Evolutionary conservation across 2,888 invertebrate species (phyloP).

Genomic region (Deroplatys truncata): DNA sequence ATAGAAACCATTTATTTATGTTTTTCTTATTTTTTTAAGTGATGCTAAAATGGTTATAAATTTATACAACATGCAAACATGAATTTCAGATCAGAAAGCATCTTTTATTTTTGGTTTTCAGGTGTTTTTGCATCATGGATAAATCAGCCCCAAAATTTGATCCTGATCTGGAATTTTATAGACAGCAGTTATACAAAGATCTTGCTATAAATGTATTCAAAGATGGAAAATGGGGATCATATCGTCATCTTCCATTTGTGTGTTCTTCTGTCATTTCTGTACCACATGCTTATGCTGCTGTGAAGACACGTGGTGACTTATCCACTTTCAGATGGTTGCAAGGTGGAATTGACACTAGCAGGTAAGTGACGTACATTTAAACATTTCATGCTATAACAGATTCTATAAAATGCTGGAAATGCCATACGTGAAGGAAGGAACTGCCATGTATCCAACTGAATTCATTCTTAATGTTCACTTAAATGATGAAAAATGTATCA

Average conservation of each 20-base stretch:
- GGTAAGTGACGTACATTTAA: neutral
- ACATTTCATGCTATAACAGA: too few relatives aligned
- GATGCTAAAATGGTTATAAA: too few relatives aligned
- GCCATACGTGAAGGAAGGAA: too few relatives aligned
- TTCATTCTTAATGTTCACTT: too few relatives aligned
- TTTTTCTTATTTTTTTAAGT: too few relatives aligned
- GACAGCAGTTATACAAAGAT: slow-evolving; percentile 38
- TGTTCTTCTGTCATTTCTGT: slow-evolving; percentile 42
- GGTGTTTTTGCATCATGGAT: slow-evolving; percentile 53
- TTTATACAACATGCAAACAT: neutral
- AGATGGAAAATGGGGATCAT: slow-evolving; percentile 70
- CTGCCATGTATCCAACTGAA: too few relatives aligned
- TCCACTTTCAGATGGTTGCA: slow-evolving; percentile 82
- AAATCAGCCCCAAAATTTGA: slow-evolving; percentile 62
- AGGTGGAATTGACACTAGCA: slow-evolving; percentile 43
- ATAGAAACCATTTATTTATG: too few relatives aligned
- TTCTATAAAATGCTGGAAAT: too few relatives aligned
- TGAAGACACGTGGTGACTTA: slow-evolving; percentile 76
- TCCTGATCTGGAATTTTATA: slow-evolving; percentile 59
- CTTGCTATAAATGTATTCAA: slow-evolving; percentile 74
- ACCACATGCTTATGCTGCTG: slow-evolving; percentile 73
- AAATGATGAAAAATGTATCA: too few relatives aligned
- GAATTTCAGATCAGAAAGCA: slow-evolving; percentile 37
- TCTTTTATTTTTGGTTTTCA: neutral
- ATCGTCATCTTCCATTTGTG: slow-evolving; percentile 69